Evolutionary conservation across 1,140 invertebrate species (phyloP), one percentile per base, ranked within the genome.

Genomic region (Drosophila elegans): DNA sequence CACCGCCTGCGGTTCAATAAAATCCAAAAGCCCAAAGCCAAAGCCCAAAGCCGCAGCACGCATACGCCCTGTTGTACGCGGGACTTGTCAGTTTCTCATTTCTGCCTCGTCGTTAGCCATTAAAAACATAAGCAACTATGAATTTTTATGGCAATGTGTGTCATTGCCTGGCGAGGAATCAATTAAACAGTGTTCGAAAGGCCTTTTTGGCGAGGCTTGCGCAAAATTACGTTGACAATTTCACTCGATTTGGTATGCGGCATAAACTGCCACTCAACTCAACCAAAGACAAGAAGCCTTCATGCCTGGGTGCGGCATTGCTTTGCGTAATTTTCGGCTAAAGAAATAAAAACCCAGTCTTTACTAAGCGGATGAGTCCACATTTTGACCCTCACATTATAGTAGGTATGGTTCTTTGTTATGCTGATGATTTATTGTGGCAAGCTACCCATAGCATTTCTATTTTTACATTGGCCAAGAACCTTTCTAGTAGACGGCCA

Each of bases 201-300:
- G 42, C 60, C 62, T 71, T 74, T 72, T 72, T 56, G 55, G 41
- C 44, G 61, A n/a, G 13, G 51, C 77, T 89, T 89, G 84, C 85
- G 84, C 67, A 90, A 89, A 89, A 80, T 89, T 89, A 89, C 84
- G 84, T 90, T 89, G 77, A 75, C 77, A 85, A 88, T 88, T 88
- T 88, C 84, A 84, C 84, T 77, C 53, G 52, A 74, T 76, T 84
- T 84, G 76, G 81, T 80, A 85, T 86, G 82, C 82, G 60, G 59
- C 68, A 80, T 78, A 62, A 76, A 86, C 51, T 60, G 73, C 59
- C 73, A 64, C 69, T 72, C 71, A 63, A 69, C 63, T 68, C 61
- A 57, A 78, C 42, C 42, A 12, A 44, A 53, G 36, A 46, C 63
- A 68, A 52, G 48, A 82, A 74, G 55, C 72, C 78, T 52, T 45